Evolutionary conservation across 2,797 vertebrate genomes (phyloP).

Genomic region (Chrysocyon brachyurus): DNA sequence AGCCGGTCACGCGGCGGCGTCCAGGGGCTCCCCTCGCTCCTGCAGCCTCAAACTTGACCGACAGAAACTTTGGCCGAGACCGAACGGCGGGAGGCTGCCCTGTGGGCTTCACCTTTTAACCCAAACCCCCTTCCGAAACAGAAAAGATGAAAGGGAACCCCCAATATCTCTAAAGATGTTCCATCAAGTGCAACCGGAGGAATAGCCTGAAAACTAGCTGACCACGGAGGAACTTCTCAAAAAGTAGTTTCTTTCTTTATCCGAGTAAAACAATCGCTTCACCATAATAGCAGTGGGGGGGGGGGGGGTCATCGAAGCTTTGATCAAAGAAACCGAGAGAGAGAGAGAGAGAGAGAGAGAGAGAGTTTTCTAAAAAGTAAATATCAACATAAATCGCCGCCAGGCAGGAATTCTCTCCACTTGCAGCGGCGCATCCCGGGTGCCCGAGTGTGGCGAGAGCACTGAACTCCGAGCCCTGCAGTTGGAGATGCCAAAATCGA

Average conservation of each 20-base stretch:
- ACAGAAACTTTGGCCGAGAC: slow-evolving; percentile 70
- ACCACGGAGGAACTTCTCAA: not conserved
- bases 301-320: not conserved
- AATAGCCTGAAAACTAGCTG: not conserved
- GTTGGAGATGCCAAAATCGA: not conserved
- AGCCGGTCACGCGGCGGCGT: not conserved
- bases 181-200: not conserved
- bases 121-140: not conserved
- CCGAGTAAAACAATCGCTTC: not conserved
- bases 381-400: not conserved
- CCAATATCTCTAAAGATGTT: not conserved
- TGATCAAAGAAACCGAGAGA: not conserved
- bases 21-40: not conserved
- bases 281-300: no score
- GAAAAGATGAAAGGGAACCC: not conserved
- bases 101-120: slow-evolving; percentile 1
- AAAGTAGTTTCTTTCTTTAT: slow-evolving; percentile 51
- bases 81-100: not conserved
- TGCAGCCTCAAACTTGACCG: slow-evolving; percentile 67
- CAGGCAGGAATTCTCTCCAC: not conserved
- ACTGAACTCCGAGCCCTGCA: not conserved
- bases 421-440: not conserved
- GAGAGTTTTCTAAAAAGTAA: not conserved
- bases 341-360: not conserved
- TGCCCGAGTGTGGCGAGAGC: not conserved